Evolutionary conservation across 1,140 invertebrate genomes (phyloP), one percentile per base, ranked within the genome.

Genomic region (Coenobita brevimanus): DNA sequence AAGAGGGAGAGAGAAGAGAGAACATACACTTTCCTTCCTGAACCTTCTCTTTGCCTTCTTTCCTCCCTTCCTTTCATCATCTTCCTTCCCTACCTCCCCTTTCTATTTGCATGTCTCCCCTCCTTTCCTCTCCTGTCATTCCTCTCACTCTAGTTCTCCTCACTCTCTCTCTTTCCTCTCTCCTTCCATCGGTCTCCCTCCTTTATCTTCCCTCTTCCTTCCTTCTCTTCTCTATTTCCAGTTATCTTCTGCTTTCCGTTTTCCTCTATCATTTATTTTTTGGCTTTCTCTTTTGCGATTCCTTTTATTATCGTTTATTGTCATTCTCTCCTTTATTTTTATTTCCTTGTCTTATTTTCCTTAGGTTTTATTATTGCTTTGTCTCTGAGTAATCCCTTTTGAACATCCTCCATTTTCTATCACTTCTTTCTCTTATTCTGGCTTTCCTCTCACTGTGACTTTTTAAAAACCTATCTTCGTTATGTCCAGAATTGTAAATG

Each of bases 251-350:
- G 10, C 24, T 30, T 30, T 78, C 75, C 54, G 41, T 27, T 27
- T 78, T 27, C 21, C 46, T 54, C 75, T 24, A 3, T 24, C 43
- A 24, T 46, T 46, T 43, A 41, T n/a, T 78, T 43, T n/a, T 43
- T 78, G 36, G 15, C 73, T 78, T 24, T 43, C 38, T 78, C 43
- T 43, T n/a, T n/a, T n/a, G n/a, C n/a, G n/a, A n/a, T n/a, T n/a
- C n/a, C n/a, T n/a, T n/a, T n/a, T n/a, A n/a, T n/a, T n/a, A n/a
- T n/a, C n/a, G n/a, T n/a, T n/a, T n/a, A n/a, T n/a, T n/a, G n/a
- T n/a, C n/a, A n/a, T n/a, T n/a, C n/a, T n/a, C n/a, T n/a, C n/a
- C n/a, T n/a, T n/a, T n/a, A n/a, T n/a, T n/a, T n/a, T n/a, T n/a
- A n/a, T n/a, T n/a, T n/a, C n/a, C n/a, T n/a, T n/a, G n/a, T n/a